These are phyloP conservation scores for Poeciliopsis occidentalis DNA, from an alignment of 2,113 vertebrate species.

Conservation along the genomic window DNA sequence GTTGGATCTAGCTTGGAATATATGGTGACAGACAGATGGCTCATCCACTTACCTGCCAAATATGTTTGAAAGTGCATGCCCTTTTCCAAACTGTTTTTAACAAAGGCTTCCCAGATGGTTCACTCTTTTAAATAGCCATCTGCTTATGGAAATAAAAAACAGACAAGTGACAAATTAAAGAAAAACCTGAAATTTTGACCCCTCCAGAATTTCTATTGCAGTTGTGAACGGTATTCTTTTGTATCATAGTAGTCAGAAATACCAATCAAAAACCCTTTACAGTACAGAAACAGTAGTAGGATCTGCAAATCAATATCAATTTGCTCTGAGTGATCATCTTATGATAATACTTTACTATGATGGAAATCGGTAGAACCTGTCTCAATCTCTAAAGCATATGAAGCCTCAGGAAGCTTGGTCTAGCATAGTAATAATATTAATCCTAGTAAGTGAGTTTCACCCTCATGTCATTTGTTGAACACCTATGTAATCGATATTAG, in stretches of 20 bases:
- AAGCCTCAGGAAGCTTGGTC: neutral
- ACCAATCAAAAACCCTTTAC: neutral
- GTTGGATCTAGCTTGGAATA: slow-evolving; percentile 1
- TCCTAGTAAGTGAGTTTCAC: neutral
- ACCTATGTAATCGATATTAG: neutral
- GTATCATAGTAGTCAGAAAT: neutral
- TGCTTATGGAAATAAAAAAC: neutral
- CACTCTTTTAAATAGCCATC: slow-evolving; percentile 1
- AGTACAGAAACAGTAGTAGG: neutral
- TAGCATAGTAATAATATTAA: neutral
- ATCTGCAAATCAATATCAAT: neutral
- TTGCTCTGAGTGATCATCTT: neutral
- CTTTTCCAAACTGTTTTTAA: slow-evolving; percentile 17
- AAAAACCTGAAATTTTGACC: neutral
- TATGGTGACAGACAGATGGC: slow-evolving; percentile 18
- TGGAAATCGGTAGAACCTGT: neutral
- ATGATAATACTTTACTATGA: neutral
- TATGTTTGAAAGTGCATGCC: slow-evolving; percentile 4
- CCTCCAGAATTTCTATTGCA: neutral
- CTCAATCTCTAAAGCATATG: neutral
- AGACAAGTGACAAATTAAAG: neutral
- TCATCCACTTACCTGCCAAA: slow-evolving; percentile 9
- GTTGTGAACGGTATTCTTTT: neutral
- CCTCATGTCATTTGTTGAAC: neutral
- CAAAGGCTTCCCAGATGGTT: slow-evolving; percentile 17